phyloP scores from a whole-genome alignment of 2,888 invertebrate species.

The Gryllus longicercus region DNA sequence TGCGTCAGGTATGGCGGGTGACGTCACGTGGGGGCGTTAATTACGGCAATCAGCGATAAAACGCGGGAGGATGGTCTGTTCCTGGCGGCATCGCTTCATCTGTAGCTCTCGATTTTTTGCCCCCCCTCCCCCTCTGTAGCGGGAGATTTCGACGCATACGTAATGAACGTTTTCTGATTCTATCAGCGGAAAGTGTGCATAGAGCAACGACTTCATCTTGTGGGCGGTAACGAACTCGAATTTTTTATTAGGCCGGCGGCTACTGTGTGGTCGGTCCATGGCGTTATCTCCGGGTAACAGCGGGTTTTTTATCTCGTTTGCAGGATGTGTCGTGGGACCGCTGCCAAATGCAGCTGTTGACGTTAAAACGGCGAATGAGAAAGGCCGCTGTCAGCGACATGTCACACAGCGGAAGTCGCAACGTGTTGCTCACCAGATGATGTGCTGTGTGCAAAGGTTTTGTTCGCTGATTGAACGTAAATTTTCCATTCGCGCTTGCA shows the following conservation, averaged over 20 bases:
- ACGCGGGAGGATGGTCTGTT: background rate
- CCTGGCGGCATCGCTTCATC: background rate
- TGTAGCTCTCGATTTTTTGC: background rate
- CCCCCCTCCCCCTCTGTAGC: background rate
- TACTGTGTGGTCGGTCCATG: background rate
- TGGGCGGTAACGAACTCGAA: background rate
- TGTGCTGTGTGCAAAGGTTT: no score
- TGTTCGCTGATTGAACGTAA: no score
- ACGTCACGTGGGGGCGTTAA: background rate
- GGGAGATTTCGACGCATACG: background rate
- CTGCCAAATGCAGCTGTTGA: no score
- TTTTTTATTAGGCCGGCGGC: background rate
- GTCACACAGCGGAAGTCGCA: no score
- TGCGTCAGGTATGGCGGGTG: background rate
- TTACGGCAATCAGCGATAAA: background rate
- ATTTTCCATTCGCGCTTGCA: no score
- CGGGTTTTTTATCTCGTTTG: no score
- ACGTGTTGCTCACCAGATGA: no score
- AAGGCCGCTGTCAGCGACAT: no score
- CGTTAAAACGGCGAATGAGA: no score
- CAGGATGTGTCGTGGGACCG: no score
- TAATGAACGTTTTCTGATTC: background rate
- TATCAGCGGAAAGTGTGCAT: background rate
- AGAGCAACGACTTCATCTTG: constrained; percentile 4
- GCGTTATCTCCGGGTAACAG: no score